Base-by-base conservation (phyloP, 2,113 vertebrate genomes). In the Empidonax alnorum region DNA sequence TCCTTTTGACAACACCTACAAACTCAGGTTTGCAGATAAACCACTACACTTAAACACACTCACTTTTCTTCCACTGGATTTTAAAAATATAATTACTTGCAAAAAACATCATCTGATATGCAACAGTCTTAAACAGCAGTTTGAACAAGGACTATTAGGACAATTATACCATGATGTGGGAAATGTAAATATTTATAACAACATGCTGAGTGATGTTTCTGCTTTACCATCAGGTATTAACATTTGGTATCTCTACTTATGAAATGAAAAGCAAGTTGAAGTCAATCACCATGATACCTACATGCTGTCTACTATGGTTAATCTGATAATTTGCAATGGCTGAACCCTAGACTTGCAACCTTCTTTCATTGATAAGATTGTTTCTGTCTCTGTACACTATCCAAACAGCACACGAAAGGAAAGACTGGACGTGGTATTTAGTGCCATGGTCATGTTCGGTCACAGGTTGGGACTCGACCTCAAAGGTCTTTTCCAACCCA, bases 101-200 rank as follows among this genome's bases (percentile, higher is more conserved):
- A 84, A 37, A 44, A 41, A 49, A 55, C 71, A 56, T 72, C 50
- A 87, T 67, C 82, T 86, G 72, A 94, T 83, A 69, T 3, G 8
- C 52, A 91, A 59, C 33, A 53, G 25, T 30, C 53, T 71, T 77
- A 50, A 77, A 69, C 17, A 88, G 55, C 78, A 90, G 10, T 37
- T 74, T 59, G 50, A 84, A 72, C 9, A 59, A 93, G 68, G 72
- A 23, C 49, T 73, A 28, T 66, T 63, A 85, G 12, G 69, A 52
- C 80, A 94, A 93, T 89, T 76, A 72, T 12, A 78, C 24, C 33
- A 27, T 42, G 12, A 37, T 49, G 33, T 31, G 20, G 30, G 87
- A 96, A 78, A 85, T 35, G 33, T 71, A 76, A 90, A 80, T 86
- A 83, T 61, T 88, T 71, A 41, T 66, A 59, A 88, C 53, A 85